Conservation (phyloP, 92 coral and sea anemone species). For the Muricea muricata region DNA sequence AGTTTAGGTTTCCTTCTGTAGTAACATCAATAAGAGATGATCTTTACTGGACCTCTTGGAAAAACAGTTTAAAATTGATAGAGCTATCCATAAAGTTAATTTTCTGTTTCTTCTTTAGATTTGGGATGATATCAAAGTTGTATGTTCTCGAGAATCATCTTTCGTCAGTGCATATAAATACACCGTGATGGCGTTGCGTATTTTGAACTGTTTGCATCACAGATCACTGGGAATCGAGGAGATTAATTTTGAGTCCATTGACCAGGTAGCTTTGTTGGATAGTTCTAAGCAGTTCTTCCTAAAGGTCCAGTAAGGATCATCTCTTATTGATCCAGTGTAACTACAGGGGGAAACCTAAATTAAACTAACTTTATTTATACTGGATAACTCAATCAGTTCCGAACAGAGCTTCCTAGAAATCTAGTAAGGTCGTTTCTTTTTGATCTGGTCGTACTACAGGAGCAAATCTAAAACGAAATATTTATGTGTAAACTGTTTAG, state of each 20-base stretch:
- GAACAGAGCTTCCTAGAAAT: neutral
- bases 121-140: neutral
- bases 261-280: neutral
- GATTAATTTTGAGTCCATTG: conserved; percentile 28
- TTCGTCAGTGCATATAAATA: conserved; percentile 39
- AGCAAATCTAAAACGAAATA: neutral
- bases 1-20: neutral
- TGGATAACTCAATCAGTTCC: neutral
- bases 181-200: conserved; percentile 22
- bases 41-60: neutral
- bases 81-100: neutral
- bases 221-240: conserved; percentile 33
- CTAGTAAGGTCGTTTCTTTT: neutral
- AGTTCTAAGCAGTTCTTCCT: neutral
- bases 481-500: neutral
- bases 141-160: neutral
- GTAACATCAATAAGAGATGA: neutral
- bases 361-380: neutral
- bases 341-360: neutral
- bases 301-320: neutral
- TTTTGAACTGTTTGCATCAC: conserved; percentile 31
- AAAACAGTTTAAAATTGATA: neutral
- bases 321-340: neutral
- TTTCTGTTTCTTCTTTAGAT: neutral
- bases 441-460: too few relatives aligned